phyloP scores from a whole-genome alignment of 1,140 invertebrate species.

The Uloborus diversus region DNA sequence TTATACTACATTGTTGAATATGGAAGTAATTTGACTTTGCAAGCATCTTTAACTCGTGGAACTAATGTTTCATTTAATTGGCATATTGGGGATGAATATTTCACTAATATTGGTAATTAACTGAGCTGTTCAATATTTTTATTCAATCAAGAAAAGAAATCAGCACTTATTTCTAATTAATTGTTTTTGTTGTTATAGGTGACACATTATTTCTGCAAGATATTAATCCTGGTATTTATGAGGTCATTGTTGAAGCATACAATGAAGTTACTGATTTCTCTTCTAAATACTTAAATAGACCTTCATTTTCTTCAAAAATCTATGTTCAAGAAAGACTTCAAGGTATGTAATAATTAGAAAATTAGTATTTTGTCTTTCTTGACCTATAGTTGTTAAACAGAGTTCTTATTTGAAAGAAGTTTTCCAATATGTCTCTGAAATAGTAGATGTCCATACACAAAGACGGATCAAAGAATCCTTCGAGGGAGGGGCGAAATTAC shows the following conservation, averaged over 20 bases:
- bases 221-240: conserved; percentile 15
- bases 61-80: conserved; percentile 49
- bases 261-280: conserved; percentile 47
- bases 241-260: conserved; percentile 27
- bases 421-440: too few species aligned
- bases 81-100: conserved; percentile 6
- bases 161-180: neutral
- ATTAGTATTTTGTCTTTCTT: too few species aligned
- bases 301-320: conserved; percentile 24
- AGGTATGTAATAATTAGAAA: conserved; percentile 27
- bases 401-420: too few species aligned
- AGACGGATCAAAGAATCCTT: too few species aligned
- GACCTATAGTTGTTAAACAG: too few species aligned
- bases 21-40: neutral
- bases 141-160: neutral
- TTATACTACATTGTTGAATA: conserved; percentile 34
- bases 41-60: conserved; percentile 27
- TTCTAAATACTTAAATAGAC: conserved; percentile 12
- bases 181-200: conserved; percentile 19
- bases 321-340: conserved; percentile 46
- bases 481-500: too few species aligned
- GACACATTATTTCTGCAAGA: neutral
- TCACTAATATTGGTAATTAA: conserved; percentile 14
- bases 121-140: neutral
- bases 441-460: too few species aligned